Base-by-base conservation (phyloP, 2,797 vertebrate genomes). In the Aselliscus stoliczkanus region DNA sequence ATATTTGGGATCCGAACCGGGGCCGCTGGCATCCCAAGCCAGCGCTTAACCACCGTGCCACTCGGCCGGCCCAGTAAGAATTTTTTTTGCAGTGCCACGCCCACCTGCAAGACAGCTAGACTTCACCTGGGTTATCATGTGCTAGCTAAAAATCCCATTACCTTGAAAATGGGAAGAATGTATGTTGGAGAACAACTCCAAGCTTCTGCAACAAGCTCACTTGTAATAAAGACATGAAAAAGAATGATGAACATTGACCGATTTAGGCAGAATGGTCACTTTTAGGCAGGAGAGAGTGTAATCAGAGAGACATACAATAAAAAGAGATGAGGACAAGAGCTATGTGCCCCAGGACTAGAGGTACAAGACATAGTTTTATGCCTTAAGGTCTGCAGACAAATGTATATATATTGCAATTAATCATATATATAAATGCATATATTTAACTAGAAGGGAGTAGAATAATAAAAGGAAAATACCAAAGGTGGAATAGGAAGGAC, bases 391-490 rank as follows among this genome's bases (percentile, higher is more conserved):
- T 73, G 11, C 23, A 77, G 34, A 15, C 70, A 80, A 54, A 82
- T 70, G 85, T 84, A 9, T 56, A n/a, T 34, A 7, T 25, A 54
- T 76, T 56, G 15, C 50, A 79, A 20, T 47, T n/a, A 47, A 31
- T 87, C 64, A 75, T 25, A 25, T 31, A 10, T 44, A 47, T 27
- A 70, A 12, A 69, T 18, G 20, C 50, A 23, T 47, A 15, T 34
- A 60, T 82, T 79, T 85, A 87, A 52, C 73, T 56, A 80, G 47
- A 83, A 82, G 7, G 76, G 31, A 64, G 62, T 52, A 76, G 81
- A 95, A 37, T 76, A 77, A 76, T 88, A 27, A 69, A 84, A 91
- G 75, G 42, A 92, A 96, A 92, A 64, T 60, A 64, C 83, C 37
- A 92, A 83, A 82, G 56, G 37, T 4, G 1, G 64, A 95, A 50